Conservation (phyloP, 2,888 invertebrate genomes). For the Siphonodentalium dalli region DNA sequence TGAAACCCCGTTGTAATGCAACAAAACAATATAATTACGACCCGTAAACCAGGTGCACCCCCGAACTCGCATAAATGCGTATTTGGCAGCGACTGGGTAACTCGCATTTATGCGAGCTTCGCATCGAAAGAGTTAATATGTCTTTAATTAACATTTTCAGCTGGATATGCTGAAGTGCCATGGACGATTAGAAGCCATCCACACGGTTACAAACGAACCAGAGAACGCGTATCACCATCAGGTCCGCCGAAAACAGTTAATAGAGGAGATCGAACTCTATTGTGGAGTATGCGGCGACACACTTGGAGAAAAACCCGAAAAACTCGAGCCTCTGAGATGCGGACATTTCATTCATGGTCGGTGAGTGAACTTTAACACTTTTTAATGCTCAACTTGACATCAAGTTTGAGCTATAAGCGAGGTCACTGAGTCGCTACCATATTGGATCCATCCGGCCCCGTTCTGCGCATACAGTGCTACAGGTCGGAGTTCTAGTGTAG, state of each 20-base stretch:
- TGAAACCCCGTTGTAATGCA: too few species aligned
- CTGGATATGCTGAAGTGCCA: conserved; percentile 68
- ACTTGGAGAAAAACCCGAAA: conserved; percentile 76
- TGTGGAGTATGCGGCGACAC: conserved; percentile 82
- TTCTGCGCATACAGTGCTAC: too few species aligned
- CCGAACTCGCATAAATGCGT: too few species aligned
- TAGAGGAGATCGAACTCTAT: conserved; percentile 77
- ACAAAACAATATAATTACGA: too few species aligned
- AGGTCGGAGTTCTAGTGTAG: too few species aligned
- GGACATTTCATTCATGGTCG: conserved; percentile 80
- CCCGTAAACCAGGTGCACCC: too few species aligned
- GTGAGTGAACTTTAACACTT: conserved; percentile 29
- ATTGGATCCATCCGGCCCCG: too few species aligned
- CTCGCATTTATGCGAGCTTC: too few species aligned
- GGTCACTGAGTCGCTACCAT: background rate
- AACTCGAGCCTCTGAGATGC: conserved; percentile 82
- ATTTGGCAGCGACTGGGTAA: too few species aligned
- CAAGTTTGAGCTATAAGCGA: background rate
- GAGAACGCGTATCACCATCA: conserved; percentile 64
- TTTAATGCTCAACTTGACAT: background rate
- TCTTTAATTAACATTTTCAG: conserved; percentile 47
- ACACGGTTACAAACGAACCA: conserved; percentile 81
- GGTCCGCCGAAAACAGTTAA: conserved; percentile 65
- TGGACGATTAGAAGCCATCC: conserved; percentile 80
- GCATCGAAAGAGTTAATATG: too few species aligned